Conservation (phyloP, 2,113 vertebrate genomes). For the Eupsittula cactorum region DNA sequence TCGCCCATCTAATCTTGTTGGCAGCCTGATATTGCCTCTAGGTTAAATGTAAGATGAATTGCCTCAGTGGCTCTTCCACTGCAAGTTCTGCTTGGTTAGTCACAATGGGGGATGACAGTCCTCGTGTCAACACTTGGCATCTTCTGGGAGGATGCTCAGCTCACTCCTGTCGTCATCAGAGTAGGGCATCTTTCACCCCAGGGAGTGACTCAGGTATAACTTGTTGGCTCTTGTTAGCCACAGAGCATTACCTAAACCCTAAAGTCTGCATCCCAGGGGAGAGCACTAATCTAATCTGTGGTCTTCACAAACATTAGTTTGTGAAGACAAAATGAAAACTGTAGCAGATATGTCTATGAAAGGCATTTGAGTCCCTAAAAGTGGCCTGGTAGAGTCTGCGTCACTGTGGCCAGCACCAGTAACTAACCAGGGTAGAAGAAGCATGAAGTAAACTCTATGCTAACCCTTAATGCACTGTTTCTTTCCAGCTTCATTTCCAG, state of each 20-base stretch:
- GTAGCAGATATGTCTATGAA: not conserved
- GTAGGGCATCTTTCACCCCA: not conserved
- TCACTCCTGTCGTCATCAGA: not conserved
- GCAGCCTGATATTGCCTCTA: not conserved
- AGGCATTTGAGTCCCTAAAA: not conserved
- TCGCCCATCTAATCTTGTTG: not conserved
- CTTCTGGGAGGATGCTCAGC: not conserved
- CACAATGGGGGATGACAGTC: not conserved
- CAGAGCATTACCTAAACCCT: slow-evolving; percentile 6
- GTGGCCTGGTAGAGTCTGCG: not conserved
- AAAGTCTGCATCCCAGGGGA: not conserved
- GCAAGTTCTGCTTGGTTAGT: not conserved
- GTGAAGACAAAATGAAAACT: not conserved
- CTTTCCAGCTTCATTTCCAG: not conserved
- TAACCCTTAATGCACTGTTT: not conserved
- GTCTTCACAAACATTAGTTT: slow-evolving; percentile 21
- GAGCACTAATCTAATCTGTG: not conserved
- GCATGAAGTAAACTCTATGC: not conserved
- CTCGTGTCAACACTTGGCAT: not conserved
- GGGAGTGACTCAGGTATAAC: slow-evolving; percentile 29
- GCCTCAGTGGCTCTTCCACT: not conserved
- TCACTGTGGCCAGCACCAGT: not conserved
- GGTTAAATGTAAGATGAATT: not conserved
- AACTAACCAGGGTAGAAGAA: not conserved
- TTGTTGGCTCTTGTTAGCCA: slow-evolving; percentile 40